Evolutionary conservation across 2,113 vertebrate genomes (phyloP).

Genomic region (Periophthalmodon schlosseri): DNA sequence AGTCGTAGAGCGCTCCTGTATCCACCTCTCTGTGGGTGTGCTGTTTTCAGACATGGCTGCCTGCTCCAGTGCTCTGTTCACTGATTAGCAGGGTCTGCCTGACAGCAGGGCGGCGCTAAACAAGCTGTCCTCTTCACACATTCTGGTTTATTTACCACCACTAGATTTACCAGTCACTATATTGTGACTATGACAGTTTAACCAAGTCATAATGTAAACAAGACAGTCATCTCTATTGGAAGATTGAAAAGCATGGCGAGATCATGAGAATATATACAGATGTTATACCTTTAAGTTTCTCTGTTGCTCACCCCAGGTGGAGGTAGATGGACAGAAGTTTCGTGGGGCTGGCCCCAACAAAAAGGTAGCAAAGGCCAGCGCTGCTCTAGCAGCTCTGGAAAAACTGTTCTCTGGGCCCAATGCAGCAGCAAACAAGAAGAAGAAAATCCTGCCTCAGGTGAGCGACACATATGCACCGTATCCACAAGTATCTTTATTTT

Average conservation of each 20-base stretch:
- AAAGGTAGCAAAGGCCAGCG: constrained; percentile 99
- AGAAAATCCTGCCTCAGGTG: constrained; percentile 96
- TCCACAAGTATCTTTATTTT: neutral
- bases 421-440: constrained; percentile 95
- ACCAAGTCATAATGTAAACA: neutral
- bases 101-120: constrained; percentile 64
- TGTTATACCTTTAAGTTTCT: neutral
- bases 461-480: neutral
- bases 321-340: constrained; percentile 99
- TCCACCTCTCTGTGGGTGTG: constrained; percentile 48
- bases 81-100: constrained; percentile 62
- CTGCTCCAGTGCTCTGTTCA: constrained; percentile 68
- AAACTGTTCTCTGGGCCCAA: constrained; percentile 98
- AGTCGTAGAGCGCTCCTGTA: constrained; percentile 37
- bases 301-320: constrained; percentile 80
- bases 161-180: neutral
- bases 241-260: neutral
- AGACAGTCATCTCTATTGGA: neutral
- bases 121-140: constrained; percentile 52
- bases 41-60: constrained; percentile 63
- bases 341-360: constrained; percentile 98
- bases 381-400: constrained; percentile 93
- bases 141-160: constrained; percentile 38
- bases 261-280: neutral
- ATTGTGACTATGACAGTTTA: constrained; percentile 12